A percentile compares a stretch with the other conserved stretches of the same genome.
phyloP scores from a whole-genome alignment of 2,797 vertebrate species.

The Gymnopithys bicolor region DNA sequence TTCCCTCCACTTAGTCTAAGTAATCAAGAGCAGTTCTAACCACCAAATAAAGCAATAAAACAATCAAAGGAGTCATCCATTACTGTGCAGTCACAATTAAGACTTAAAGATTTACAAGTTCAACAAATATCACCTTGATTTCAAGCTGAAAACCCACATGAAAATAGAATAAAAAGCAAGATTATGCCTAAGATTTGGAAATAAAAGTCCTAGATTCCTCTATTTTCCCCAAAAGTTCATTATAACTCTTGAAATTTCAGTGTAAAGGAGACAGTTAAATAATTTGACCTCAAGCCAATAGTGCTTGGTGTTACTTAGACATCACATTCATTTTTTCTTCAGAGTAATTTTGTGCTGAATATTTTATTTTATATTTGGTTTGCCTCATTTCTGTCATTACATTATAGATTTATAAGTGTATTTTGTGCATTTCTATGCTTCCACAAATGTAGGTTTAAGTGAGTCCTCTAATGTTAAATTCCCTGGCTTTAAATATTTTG shows the following conservation, averaged over 20 bases:
- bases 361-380: background rate
- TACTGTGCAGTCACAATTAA: background rate
- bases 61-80: background rate
- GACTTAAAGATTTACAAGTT: background rate
- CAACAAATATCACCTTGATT: background rate
- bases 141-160: background rate
- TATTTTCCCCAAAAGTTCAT: background rate
- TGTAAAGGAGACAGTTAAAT: background rate
- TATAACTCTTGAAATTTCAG: background rate
- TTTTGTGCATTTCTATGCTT: background rate
- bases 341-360: background rate
- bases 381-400: background rate
- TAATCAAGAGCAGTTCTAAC: background rate
- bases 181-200: background rate
- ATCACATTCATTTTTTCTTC: background rate
- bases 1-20: background rate
- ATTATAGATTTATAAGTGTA: background rate
- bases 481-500: background rate
- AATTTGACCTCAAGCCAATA: background rate
- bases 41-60: constrained; percentile 24
- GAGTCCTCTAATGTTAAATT: background rate
- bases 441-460: background rate
- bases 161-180: background rate
- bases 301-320: background rate
- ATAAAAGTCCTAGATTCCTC: background rate